phyloP scores from a whole-genome alignment of 2,113 vertebrate genomes.

The Panthera leo region DNA sequence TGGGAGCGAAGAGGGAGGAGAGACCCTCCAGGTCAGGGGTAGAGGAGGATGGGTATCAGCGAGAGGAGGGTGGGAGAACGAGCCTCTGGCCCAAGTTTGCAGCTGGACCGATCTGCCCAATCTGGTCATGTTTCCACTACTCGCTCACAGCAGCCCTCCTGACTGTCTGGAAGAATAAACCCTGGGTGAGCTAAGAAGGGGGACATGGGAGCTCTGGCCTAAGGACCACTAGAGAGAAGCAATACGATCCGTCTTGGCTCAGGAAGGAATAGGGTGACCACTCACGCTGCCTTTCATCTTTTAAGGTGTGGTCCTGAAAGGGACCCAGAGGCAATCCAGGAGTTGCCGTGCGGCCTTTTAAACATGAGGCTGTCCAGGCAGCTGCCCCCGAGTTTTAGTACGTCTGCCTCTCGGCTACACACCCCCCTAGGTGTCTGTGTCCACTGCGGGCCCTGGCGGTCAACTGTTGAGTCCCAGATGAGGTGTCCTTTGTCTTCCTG shows the following conservation, averaged over 20 bases:
- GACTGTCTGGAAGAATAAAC: neutral
- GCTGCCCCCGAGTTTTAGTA: neutral
- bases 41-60: neutral
- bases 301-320: neutral
- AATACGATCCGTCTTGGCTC: neutral
- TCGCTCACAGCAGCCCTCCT: neutral
- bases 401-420: neutral
- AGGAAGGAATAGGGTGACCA: neutral
- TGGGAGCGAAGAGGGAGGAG: neutral
- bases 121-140: neutral
- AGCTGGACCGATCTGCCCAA: neutral
- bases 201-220: neutral
- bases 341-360: neutral
- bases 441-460: neutral
- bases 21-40: neutral
- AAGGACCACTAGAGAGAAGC: neutral
- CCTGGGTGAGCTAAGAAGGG: neutral
- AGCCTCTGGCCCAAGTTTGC: neutral
- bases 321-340: neutral
- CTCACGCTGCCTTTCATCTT: neutral
- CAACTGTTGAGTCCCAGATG: neutral
- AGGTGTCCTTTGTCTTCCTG: neutral
- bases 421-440: neutral
- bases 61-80: neutral
- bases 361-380: neutral